Percentiles rank a stretch among this genome's conserved stretches.
Conservation (phyloP, 2,888 invertebrate genomes). For the Epistrophella euchroma region DNA sequence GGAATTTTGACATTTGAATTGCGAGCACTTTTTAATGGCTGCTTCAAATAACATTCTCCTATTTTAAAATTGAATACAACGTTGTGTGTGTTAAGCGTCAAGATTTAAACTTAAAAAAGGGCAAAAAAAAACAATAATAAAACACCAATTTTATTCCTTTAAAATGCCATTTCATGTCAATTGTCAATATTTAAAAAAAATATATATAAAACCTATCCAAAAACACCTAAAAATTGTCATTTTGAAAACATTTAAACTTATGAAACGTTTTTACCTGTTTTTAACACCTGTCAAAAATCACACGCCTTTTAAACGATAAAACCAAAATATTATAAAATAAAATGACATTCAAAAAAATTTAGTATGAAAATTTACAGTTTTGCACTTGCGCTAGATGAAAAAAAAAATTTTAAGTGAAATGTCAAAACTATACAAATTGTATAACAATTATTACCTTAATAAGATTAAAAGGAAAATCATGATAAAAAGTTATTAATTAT, state of each 20-base stretch:
- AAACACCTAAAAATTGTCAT: slow-evolving; percentile 4
- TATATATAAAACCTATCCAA: neutral
- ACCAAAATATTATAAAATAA: slow-evolving; percentile 14
- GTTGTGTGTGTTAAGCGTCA: slow-evolving; percentile 32
- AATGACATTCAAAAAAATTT: slow-evolving; percentile 20
- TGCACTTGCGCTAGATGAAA: slow-evolving; percentile 56
- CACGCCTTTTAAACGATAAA: slow-evolving; percentile 29
- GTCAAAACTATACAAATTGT: slow-evolving; percentile 43
- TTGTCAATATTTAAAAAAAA: slow-evolving; percentile 17
- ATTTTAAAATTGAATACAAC: slow-evolving; percentile 7
- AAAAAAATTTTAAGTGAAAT: slow-evolving; percentile 34
- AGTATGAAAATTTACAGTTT: slow-evolving; percentile 52
- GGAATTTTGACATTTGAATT: slow-evolving; percentile 45
- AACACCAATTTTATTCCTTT: slow-evolving; percentile 48
- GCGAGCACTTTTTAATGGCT: slow-evolving; percentile 22
- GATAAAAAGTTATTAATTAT: slow-evolving; percentile 15
- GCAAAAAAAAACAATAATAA: slow-evolving; percentile 40
- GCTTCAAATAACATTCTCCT: slow-evolving; percentile 20
- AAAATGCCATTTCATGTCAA: slow-evolving; percentile 48
- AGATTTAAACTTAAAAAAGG: neutral
- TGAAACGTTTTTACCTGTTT: slow-evolving; percentile 50
- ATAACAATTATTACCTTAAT: slow-evolving; percentile 27
- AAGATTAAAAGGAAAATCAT: slow-evolving; percentile 2
- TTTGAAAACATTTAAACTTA: slow-evolving; percentile 32
- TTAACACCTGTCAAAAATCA: slow-evolving; percentile 51